phyloP scores from a whole-genome alignment of 1,140 invertebrate species.

The Musca domestica region DNA sequence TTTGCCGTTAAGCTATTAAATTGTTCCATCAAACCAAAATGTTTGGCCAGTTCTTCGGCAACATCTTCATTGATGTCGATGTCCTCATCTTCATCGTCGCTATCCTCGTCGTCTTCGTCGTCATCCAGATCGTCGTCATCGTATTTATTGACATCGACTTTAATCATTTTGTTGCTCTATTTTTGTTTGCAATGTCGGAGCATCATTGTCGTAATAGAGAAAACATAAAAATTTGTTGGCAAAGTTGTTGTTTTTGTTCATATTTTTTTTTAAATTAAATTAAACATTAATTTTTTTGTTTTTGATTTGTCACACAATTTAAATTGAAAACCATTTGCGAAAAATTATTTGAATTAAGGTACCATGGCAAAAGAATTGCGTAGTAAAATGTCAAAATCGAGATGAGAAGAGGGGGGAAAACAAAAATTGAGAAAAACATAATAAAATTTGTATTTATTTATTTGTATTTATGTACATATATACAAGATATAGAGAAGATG shows the following conservation, averaged over 20 bases:
- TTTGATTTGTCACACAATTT: not conserved
- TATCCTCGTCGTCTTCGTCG: not conserved
- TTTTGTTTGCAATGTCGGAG: not conserved
- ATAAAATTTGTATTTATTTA: not conserved
- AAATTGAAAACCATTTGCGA: not conserved
- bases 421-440: not conserved
- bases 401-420: too few relatives aligned
- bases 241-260: too few relatives aligned
- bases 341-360: not conserved
- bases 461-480: too few relatives aligned
- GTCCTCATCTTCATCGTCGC: not conserved
- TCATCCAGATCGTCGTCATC: not conserved
- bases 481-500: too few relatives aligned
- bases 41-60: too few relatives aligned
- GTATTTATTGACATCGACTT: not conserved
- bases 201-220: not conserved
- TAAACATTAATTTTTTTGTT: too few relatives aligned
- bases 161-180: not conserved
- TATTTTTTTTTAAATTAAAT: too few relatives aligned
- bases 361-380: not conserved
- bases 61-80: not conserved
- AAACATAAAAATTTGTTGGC: too few relatives aligned
- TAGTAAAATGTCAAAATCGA: too few relatives aligned
- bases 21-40: too few relatives aligned
- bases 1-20: too few relatives aligned